Evolutionary conservation across 2,888 invertebrate genomes (phyloP), one percentile per base, ranked within the genome.

Genomic region (Carpatolechia fugitivella): DNA sequence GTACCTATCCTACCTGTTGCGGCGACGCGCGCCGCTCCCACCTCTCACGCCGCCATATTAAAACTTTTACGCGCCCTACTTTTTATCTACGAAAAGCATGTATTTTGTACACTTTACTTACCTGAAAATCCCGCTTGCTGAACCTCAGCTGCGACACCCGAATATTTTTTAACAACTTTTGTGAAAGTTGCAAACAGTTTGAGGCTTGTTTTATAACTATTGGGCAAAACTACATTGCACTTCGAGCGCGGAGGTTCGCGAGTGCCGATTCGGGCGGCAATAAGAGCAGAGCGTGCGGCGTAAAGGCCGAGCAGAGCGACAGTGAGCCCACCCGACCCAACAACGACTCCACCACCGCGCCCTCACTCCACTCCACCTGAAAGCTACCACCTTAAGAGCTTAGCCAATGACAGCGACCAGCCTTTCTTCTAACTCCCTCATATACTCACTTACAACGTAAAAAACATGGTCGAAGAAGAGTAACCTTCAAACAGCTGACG

Each of bases 1-100:
- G 38, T 16, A 16, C 16, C 60, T 69, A 38, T 60, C 70, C 74
- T 78, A 84, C 84, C 83, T 84, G 84, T 85, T 85, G 85, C 83
- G 78, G 70, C 76, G 75, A 72, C 79, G 76, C 76, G 74, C 73
- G 38, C 38, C 38, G 49, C 49, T 41, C 41, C 20, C 76, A 74
- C 73, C 79, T 76, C 76, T 72, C 73, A 6, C 13, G 49, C 24
- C 36, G 24, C n/a, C n/a, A n/a, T 31, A 6, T 13, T 36, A 18
- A 50, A 50, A 53, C 46, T 53, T 53, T 53, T 50, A 50, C 53
- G 44, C 53, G 35, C 53, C 46, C 6, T 38, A 6, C 14, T 13
- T 38, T 41, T n/a, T 4, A 11, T 14, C 4, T 16, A 7, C 24
- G 36, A 54, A 61, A 66, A 66, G 48, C 62, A 55, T 20, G 35